A percentile compares a stretch with the other conserved stretches of the same genome.
These are phyloP conservation scores for Scleropages formosus DNA, from an alignment of 2,797 vertebrate genomes.

Conservation along the genomic window DNA sequence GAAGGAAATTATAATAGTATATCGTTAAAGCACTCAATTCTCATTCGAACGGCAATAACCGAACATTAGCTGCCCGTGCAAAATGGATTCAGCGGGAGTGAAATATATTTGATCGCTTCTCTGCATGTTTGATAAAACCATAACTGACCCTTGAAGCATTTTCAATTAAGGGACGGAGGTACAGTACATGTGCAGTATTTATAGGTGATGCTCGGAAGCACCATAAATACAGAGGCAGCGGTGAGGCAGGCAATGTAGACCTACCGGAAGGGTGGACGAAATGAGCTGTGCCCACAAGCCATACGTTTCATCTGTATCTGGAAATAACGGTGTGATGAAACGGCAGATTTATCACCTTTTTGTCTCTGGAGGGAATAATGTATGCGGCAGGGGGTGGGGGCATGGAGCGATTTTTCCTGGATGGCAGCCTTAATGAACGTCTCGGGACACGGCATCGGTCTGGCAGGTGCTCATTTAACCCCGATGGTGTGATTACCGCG, in stretches of 20 bases:
- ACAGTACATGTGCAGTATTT: conserved; percentile 59
- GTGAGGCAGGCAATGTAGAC: conserved; percentile 36
- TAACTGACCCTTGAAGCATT: background rate
- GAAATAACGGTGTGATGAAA: conserved; percentile 62
- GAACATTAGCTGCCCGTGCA: background rate
- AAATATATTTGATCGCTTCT: background rate
- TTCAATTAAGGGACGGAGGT: background rate
- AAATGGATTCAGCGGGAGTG: background rate
- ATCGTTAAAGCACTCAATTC: conserved; percentile 3
- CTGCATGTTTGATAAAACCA: background rate
- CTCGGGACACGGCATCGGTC: conserved; percentile 48
- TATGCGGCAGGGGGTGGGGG: conserved; percentile 26
- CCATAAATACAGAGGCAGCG: conserved; percentile 68
- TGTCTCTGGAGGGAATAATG: conserved; percentile 42
- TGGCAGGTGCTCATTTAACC: conserved; percentile 58
- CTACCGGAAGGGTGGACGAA: conserved; percentile 49
- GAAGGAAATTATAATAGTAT: background rate
- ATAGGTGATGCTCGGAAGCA: conserved; percentile 62
- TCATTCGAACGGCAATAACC: background rate
- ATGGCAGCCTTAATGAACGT: conserved; percentile 63
- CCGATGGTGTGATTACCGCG: conserved; percentile 26
- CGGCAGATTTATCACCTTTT: conserved; percentile 56
- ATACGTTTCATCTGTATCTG: conserved; percentile 63
- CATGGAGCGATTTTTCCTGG: conserved; percentile 53
- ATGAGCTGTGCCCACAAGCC: conserved; percentile 62